Evolutionary conservation across 2,888 invertebrate genomes (phyloP), one percentile per base, ranked within the genome.

Genomic region (Sphinx pinastri): DNA sequence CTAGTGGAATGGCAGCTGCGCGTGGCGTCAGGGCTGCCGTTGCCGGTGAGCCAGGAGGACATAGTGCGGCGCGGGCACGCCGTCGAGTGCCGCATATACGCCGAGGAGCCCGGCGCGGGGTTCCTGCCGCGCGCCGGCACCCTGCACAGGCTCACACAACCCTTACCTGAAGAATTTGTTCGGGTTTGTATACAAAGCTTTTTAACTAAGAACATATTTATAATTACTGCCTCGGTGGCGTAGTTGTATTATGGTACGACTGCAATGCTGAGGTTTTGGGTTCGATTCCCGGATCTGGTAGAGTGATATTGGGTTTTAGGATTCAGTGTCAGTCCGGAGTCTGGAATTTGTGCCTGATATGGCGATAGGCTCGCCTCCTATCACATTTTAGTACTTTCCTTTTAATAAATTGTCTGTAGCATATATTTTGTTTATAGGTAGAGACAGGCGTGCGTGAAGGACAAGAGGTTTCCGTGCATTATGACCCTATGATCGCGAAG

Each of bases 401-500:
- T 25, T 25, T 25, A 25, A 25, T 25, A 57, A 57, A 60, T 3
- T 38, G 1, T 45, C n/a, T n/a, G 31, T 38, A 25, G 13, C 13
- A 13, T 5, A 0, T 1, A 54, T 47, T 68, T 31, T 45, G 45
- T 45, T 68, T 68, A 8, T 67, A 93, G 93, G 96, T 99, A 38
- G 99, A 99, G 88, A 99, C 99, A 0, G 95, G 98, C 5, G 97
- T 98, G 0, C 92, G 96, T 0, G 95, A 98, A 94, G 98, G 98
- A 0, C 99, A 99, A 86, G 98, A 99, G 81, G 99, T 99, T 0
- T 98, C 99, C 0, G 98, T 99, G 0, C 98, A 99, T 93, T 99
- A 99, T 88, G 99, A 99, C 92, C 99, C 99, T 0, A 99, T 99
- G 99, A 99, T 99, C 79, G 99, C 99, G 0, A 99, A 99, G 91